Conservation (phyloP, 2,797 vertebrate species). For the Momotus momota region DNA sequence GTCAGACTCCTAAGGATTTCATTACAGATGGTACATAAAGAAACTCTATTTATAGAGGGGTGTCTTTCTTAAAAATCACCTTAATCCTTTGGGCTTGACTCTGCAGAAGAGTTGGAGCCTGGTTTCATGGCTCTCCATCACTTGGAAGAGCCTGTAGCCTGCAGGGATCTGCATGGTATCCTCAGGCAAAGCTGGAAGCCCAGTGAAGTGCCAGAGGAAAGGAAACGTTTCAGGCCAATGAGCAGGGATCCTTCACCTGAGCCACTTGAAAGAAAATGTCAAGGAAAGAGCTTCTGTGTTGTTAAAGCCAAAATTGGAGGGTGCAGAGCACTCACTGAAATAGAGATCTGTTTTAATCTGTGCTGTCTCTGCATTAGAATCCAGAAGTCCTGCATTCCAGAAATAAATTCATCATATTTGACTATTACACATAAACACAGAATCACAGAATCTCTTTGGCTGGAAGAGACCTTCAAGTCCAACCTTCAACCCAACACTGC, state of each 20-base stretch:
- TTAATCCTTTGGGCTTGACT: background rate
- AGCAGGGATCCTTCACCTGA: background rate
- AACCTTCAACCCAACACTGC: no score
- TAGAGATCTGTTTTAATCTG: background rate
- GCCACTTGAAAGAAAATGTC: background rate
- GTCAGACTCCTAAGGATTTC: background rate
- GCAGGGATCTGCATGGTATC: background rate
- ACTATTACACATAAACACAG: background rate
- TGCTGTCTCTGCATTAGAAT: background rate
- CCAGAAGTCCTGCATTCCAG: background rate
- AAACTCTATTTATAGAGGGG: background rate
- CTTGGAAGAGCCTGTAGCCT: background rate
- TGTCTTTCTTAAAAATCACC: background rate
- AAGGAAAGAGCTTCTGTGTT: background rate
- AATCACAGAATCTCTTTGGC: no score
- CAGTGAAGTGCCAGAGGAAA: background rate
- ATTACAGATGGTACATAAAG: background rate
- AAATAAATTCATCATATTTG: background rate
- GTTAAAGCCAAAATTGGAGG: conserved; percentile 1
- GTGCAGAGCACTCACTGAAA: background rate
- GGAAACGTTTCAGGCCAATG: background rate
- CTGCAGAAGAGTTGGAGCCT: background rate
- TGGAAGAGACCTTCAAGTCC: no score
- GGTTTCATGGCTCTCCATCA: background rate
- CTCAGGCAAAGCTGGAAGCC: background rate